These are phyloP conservation scores for Lycia hirtaria DNA, from an alignment of 2,888 invertebrate genomes.

Conservation along the genomic window DNA sequence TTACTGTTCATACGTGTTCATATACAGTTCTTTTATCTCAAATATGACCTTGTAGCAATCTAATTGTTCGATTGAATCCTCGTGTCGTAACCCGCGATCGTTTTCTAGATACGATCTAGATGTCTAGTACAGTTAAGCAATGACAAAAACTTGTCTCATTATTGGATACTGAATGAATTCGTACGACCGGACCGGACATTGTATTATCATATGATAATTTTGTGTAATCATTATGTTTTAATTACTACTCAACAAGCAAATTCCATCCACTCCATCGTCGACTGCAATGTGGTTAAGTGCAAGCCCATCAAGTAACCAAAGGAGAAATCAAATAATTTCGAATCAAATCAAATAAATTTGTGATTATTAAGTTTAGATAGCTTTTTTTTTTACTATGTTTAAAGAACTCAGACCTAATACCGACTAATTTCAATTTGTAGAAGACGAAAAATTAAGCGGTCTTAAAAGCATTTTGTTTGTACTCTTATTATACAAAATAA, in stretches of 20 bases:
- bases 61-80: conserved; percentile 40
- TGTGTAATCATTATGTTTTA: not conserved
- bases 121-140: conserved; percentile 29
- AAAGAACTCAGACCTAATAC: too few species aligned
- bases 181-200: not conserved
- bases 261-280: too few species aligned
- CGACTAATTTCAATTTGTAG: too few species aligned
- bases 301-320: too few species aligned
- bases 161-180: conserved; percentile 9
- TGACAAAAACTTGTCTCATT: conserved; percentile 23
- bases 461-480: too few species aligned
- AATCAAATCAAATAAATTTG: too few species aligned
- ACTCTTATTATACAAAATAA: not conserved
- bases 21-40: conserved; percentile 9
- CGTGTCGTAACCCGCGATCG: conserved; percentile 25
- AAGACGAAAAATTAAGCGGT: too few species aligned
- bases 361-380: too few species aligned
- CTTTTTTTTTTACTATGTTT: too few species aligned
- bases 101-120: conserved; percentile 29
- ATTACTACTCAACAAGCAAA: too few species aligned
- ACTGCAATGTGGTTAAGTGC: too few species aligned
- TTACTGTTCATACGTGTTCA: conserved; percentile 13
- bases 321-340: too few species aligned
- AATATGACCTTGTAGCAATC: conserved; percentile 39
- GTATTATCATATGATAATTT: not conserved